These are phyloP conservation scores for Polyommatus icarus DNA, from an alignment of 2,888 invertebrate species.

Conservation along the genomic window DNA sequence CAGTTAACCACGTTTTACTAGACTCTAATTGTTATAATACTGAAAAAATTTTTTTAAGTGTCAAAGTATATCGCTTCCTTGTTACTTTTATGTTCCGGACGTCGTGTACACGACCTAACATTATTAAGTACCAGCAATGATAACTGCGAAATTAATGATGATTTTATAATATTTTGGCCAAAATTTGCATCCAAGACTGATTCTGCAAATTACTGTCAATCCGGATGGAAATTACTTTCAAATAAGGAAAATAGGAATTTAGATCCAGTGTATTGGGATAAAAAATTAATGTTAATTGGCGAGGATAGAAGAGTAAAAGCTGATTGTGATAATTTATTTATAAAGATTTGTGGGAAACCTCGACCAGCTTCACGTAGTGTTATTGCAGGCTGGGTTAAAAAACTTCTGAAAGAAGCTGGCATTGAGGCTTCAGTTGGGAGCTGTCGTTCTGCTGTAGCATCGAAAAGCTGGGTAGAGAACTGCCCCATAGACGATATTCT, in stretches of 20 bases:
- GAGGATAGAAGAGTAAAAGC: slow-evolving; percentile 21
- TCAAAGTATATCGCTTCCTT: slow-evolving; percentile 31
- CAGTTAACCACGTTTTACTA: too few relatives aligned
- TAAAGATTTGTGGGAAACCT: slow-evolving; percentile 27
- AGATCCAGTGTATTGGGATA: slow-evolving; percentile 37
- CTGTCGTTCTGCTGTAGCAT: too few relatives aligned
- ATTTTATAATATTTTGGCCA: slow-evolving; percentile 33
- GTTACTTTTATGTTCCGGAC: slow-evolving; percentile 33
- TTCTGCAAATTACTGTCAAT: slow-evolving; percentile 37
- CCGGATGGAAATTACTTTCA: slow-evolving; percentile 39
- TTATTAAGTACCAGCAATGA: background rate
- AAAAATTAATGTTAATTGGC: slow-evolving; percentile 11
- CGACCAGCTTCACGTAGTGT: slow-evolving; percentile 36
- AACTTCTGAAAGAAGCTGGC: slow-evolving; percentile 21
- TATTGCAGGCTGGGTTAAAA: slow-evolving; percentile 41
- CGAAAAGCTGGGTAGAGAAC: too few relatives aligned
- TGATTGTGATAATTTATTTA: slow-evolving; percentile 29
- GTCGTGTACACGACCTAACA: slow-evolving; percentile 36
- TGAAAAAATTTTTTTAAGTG: slow-evolving; percentile 31
- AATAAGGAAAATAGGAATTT: slow-evolving; percentile 32
- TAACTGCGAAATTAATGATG: background rate
- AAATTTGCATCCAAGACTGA: slow-evolving; percentile 41
- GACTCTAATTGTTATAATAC: too few relatives aligned
- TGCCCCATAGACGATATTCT: too few relatives aligned
- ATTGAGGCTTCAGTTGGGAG: too few relatives aligned